These are phyloP conservation scores for Myiothlypis coronata DNA, from an alignment of 2,797 vertebrate genomes.

Conservation along the genomic window DNA sequence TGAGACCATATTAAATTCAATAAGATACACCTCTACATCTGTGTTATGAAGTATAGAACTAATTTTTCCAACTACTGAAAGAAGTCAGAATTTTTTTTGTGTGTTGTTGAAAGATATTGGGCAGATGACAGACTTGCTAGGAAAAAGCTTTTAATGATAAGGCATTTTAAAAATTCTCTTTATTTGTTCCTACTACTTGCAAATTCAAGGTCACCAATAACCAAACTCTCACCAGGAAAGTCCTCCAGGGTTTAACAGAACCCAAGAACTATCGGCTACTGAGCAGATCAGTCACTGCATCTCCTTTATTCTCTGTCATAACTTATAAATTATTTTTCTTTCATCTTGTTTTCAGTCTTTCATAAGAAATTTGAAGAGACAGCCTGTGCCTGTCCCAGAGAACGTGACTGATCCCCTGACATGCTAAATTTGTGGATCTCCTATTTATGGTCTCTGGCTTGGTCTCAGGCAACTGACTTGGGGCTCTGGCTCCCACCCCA, in stretches of 20 bases:
- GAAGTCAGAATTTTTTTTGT: neutral
- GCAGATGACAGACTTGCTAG: neutral
- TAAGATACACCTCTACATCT: neutral
- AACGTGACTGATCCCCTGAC: fast-evolving
- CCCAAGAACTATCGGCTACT: neutral
- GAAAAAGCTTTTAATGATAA: neutral
- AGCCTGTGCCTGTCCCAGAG: neutral
- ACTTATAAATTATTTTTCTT: neutral
- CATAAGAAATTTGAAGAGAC: neutral
- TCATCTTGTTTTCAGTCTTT: neutral
- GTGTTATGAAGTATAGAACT: neutral
- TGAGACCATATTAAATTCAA: neutral
- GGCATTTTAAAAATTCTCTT: neutral
- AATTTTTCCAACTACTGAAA: neutral
- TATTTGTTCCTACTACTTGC: neutral
- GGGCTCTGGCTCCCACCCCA: neutral
- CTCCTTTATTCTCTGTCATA: neutral
- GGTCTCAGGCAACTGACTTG: too few species aligned
- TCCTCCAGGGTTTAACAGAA: neutral
- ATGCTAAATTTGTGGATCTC: neutral
- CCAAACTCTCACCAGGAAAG: neutral
- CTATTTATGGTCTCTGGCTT: neutral
- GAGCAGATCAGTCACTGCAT: neutral
- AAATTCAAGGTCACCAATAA: neutral
- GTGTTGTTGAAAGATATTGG: neutral